Conservation (phyloP, 2,888 invertebrate species). For the Smittia aterrima region DNA sequence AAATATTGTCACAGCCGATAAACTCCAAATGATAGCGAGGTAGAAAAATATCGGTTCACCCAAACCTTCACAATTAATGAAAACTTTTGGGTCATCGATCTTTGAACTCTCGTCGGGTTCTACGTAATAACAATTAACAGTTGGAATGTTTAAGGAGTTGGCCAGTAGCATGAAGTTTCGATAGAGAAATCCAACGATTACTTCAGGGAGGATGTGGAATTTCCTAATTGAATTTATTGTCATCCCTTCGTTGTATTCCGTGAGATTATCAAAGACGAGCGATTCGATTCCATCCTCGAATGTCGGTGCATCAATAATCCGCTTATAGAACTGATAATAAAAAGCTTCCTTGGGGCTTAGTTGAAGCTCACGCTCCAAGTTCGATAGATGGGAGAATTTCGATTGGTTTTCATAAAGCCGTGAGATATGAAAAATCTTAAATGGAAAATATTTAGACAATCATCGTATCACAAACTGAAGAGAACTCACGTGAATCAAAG, state of each 20-base stretch:
- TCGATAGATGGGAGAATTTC: constrained; percentile 79
- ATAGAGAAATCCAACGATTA: constrained; percentile 54
- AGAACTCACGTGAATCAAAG: constrained; percentile 13
- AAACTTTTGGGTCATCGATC: constrained; percentile 57
- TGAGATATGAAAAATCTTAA: constrained; percentile 47
- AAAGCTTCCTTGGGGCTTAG: constrained; percentile 86
- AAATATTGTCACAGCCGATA: constrained; percentile 69
- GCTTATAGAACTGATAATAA: constrained; percentile 87
- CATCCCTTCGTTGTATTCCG: constrained; percentile 79
- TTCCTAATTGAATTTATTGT: constrained; percentile 65
- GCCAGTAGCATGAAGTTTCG: constrained; percentile 44
- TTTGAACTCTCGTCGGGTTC: constrained; percentile 57
- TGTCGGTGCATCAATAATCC: constrained; percentile 66
- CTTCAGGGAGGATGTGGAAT: constrained; percentile 84
- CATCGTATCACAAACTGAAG: constrained; percentile 58
- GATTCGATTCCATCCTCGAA: constrained; percentile 63
- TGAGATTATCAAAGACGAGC: constrained; percentile 69
- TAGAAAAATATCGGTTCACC: constrained; percentile 82
- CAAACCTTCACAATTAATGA: constrained; percentile 74
- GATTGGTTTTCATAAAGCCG: constrained; percentile 77
- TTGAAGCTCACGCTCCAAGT: constrained; percentile 80
- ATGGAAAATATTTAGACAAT: constrained; percentile 42
- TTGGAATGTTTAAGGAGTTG: constrained; percentile 43
- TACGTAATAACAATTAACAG: constrained; percentile 53
- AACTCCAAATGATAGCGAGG: constrained; percentile 70